phyloP scores from a whole-genome alignment of 1,140 invertebrate genomes.

The Metaphire vulgaris region DNA sequence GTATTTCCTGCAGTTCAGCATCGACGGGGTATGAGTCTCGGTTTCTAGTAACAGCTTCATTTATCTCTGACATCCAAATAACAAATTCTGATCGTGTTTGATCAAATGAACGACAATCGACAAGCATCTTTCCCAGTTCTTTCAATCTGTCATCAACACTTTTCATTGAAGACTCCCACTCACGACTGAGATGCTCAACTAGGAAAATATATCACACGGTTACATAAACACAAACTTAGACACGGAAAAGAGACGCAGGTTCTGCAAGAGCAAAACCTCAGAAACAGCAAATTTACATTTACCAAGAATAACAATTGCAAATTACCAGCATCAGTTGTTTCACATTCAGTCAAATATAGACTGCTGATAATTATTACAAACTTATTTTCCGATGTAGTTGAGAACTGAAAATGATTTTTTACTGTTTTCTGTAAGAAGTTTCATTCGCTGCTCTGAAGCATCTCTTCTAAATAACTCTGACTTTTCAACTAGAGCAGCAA shows the following conservation, averaged over 20 bases:
- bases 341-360: too few species aligned
- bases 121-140: conserved; percentile 7
- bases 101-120: conserved; percentile 3
- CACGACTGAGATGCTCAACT: conserved; percentile 3
- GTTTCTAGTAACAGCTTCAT: background rate
- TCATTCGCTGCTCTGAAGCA: background rate
- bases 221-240: too few species aligned
- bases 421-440: background rate
- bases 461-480: background rate
- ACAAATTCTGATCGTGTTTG: background rate
- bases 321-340: too few species aligned
- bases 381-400: too few species aligned
- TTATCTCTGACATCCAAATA: background rate
- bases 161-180: background rate
- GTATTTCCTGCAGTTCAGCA: background rate
- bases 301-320: too few species aligned
- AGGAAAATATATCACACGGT: too few species aligned
- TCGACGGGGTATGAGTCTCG: background rate
- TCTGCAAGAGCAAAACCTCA: too few species aligned
- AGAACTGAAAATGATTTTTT: background rate
- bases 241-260: too few species aligned
- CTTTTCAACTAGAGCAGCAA: background rate
- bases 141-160: background rate
- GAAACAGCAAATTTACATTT: too few species aligned
- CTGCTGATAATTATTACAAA: too few species aligned